Percentiles rank a stretch among this genome's conserved stretches.
Conservation (phyloP, 2,113 vertebrate genomes). For the Phainopepla nitens region DNA sequence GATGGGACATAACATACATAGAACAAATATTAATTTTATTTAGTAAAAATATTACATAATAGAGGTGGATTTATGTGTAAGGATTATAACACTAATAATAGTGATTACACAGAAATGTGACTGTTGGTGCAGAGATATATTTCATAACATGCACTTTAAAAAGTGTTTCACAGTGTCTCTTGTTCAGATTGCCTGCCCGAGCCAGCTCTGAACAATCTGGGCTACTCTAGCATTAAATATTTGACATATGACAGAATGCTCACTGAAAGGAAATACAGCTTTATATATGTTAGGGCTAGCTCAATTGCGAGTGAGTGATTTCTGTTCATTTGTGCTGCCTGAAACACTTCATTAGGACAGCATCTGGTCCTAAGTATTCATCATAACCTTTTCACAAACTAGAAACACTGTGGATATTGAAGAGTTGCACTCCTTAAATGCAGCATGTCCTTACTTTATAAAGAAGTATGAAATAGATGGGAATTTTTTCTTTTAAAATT, state of each 20-base stretch:
- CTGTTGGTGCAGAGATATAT: background rate
- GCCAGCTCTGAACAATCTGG: background rate
- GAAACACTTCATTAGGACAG: background rate
- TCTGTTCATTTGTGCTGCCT: background rate
- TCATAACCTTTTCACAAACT: background rate
- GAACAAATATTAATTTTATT: background rate
- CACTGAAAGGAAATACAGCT: background rate
- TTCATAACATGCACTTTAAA: background rate
- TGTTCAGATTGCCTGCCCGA: background rate
- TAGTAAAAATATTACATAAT: background rate
- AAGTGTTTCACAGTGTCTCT: background rate
- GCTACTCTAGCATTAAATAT: background rate
- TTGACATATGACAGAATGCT: background rate
- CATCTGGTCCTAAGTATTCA: background rate
- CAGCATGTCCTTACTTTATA: background rate
- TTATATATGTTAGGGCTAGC: background rate
- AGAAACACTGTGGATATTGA: background rate
- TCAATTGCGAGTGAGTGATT: background rate
- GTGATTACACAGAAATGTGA: background rate
- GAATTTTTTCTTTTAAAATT: background rate
- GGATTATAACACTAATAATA: background rate
- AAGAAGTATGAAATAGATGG: background rate
- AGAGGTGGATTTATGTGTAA: background rate
- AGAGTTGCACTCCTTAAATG: background rate
- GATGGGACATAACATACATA: background rate